These are phyloP conservation scores for Dioctria linearis DNA, from an alignment of 2,888 invertebrate genomes.

Conservation along the genomic window DNA sequence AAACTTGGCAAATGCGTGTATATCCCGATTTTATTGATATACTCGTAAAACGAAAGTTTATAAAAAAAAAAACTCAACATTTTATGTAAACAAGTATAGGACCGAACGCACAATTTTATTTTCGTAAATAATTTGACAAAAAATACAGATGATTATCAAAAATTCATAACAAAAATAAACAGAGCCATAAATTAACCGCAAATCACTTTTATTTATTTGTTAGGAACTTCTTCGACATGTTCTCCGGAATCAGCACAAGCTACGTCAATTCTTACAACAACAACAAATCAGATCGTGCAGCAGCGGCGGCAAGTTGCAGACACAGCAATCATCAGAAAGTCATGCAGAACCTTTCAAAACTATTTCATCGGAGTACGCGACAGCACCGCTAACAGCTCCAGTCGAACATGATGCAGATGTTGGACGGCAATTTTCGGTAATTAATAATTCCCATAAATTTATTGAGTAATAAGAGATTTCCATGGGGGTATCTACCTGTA, in stretches of 20 bases:
- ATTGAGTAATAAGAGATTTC: not conserved
- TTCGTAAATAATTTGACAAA: too few species aligned
- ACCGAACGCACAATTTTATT: too few species aligned
- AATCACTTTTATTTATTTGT: slow-evolving; percentile 51
- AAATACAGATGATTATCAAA: too few species aligned
- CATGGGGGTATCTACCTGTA: not conserved
- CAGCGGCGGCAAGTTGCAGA: slow-evolving; percentile 62
- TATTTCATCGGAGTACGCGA: slow-evolving; percentile 65
- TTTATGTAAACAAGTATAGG: too few species aligned
- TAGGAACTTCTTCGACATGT: slow-evolving; percentile 78
- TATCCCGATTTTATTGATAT: too few species aligned
- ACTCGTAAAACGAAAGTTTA: too few species aligned
- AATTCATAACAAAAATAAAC: too few species aligned
- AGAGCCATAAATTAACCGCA: not conserved
- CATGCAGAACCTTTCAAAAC: slow-evolving; percentile 62
- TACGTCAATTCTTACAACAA: slow-evolving; percentile 74
- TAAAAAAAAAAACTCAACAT: too few species aligned
- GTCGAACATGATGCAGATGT: slow-evolving; percentile 67
- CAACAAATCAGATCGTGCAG: slow-evolving; percentile 74
- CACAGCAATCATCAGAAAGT: slow-evolving; percentile 60
- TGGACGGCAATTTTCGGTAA: slow-evolving; percentile 74
- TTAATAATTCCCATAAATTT: slow-evolving; percentile 53
- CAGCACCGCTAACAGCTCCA: slow-evolving; percentile 63
- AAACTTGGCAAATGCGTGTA: too few species aligned
- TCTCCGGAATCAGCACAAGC: slow-evolving; percentile 81